Conservation (phyloP, 2,113 vertebrate species). For the Cebus imitator region DNA sequence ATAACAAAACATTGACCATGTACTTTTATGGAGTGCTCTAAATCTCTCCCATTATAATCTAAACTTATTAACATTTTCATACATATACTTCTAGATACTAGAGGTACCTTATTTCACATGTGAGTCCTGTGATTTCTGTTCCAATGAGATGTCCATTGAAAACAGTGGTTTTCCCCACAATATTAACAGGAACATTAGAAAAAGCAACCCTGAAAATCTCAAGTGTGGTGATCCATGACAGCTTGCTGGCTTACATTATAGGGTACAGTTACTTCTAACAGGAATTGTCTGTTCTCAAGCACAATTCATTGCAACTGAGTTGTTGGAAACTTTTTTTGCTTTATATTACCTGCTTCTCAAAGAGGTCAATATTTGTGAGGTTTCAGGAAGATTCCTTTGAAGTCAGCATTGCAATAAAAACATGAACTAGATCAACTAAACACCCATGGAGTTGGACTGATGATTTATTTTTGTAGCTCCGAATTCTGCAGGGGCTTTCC, state of each 20-base stretch:
- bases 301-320: constrained; percentile 57
- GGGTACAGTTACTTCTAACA: constrained; percentile 66
- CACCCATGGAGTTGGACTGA: constrained; percentile 20
- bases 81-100: background rate
- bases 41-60: background rate
- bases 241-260: constrained; percentile 34
- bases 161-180: constrained; percentile 32
- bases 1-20: background rate
- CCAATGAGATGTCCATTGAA: background rate
- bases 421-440: constrained; percentile 60
- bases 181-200: constrained; percentile 30
- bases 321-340: constrained; percentile 68
- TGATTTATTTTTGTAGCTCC: constrained; percentile 44
- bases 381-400: constrained; percentile 67
- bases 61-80: background rate
- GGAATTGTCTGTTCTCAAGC: constrained; percentile 59
- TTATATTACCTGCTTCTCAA: constrained; percentile 63
- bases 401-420: constrained; percentile 59
- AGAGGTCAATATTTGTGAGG: constrained; percentile 65
- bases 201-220: constrained; percentile 59
- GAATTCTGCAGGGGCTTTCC: constrained; percentile 17
- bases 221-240: constrained; percentile 18
- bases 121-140: constrained; percentile 46
- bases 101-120: constrained; percentile 28
- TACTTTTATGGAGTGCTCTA: background rate